Evolutionary conservation across 2,797 vertebrate genomes (phyloP).

Genomic region (Borostomias antarcticus): DNA sequence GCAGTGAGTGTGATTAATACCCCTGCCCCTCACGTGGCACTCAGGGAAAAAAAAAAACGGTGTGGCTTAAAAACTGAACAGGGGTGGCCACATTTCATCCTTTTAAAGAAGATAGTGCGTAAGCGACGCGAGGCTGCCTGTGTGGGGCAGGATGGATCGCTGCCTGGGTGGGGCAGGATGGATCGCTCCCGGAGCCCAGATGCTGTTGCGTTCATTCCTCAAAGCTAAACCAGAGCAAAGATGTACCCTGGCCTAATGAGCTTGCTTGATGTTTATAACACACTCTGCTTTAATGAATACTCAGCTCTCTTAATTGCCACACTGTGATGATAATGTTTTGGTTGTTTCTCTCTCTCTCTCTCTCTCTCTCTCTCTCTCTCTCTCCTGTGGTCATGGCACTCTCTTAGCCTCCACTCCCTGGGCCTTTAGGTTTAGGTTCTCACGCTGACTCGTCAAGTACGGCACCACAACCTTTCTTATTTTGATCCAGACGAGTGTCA

Average conservation of each 20-base stretch:
- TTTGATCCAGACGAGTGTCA: constrained; percentile 44
- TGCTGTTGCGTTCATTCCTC: constrained; percentile 73
- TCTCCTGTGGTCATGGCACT: constrained; percentile 54
- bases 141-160: constrained; percentile 66
- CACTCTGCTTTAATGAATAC: constrained; percentile 68
- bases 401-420: constrained; percentile 59
- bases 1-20: constrained; percentile 95
- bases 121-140: constrained; percentile 56
- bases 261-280: constrained; percentile 73
- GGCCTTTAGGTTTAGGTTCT: constrained; percentile 61
- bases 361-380: constrained; percentile 55
- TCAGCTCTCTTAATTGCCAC: constrained; percentile 69
- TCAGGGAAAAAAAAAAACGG: constrained; percentile 71
- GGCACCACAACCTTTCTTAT: constrained; percentile 52
- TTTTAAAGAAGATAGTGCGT: constrained; percentile 72
- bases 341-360: constrained; percentile 35
- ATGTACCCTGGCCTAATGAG: constrained; percentile 76
- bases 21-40: constrained; percentile 80
- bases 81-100: constrained; percentile 74
- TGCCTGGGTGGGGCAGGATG: constrained; percentile 62
- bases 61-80: constrained; percentile 75
- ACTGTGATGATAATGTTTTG: constrained; percentile 61
- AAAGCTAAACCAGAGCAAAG: constrained; percentile 73
- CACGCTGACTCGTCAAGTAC: constrained; percentile 67
- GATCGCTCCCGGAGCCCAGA: constrained; percentile 70